Evolutionary conservation across 1,140 invertebrate genomes (phyloP), one percentile per base, ranked within the genome.

Genomic region (Sitophilus oryzae): DNA sequence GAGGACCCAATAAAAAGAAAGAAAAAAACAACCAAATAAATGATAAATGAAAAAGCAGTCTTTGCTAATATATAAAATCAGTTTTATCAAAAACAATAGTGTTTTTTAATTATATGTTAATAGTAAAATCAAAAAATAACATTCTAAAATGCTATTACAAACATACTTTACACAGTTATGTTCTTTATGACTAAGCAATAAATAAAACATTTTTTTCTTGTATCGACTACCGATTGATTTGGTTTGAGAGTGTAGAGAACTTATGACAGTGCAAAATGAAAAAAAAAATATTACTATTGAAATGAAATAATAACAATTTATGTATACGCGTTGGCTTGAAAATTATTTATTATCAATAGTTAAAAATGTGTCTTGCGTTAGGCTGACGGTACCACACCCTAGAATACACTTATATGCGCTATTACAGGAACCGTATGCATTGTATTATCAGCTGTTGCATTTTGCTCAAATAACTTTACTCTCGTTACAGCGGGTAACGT

Each of bases 31-130:
- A 43, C 18, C 23, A 41, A 41, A 47, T 42, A 56, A 56, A 56
- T 53, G 51, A 53, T 53, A 53, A 53, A 53, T 53, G 51, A 53
- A 53, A 53, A 53, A 44, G 42, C 51, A 53, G 51, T 40, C 51
- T 40, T 25, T 36, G 35, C 36, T n/a, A n/a, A n/a, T n/a, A n/a
- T n/a, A n/a, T n/a, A n/a, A n/a, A n/a, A n/a, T n/a, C n/a, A n/a
- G n/a, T n/a, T n/a, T n/a, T n/a, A n/a, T n/a, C n/a, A n/a, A n/a
- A n/a, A n/a, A n/a, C n/a, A n/a, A n/a, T n/a, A n/a, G n/a, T n/a
- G n/a, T n/a, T n/a, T n/a, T n/a, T n/a, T n/a, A n/a, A n/a, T n/a
- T n/a, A n/a, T n/a, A n/a, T n/a, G n/a, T n/a, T n/a, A n/a, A n/a
- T n/a, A n/a, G n/a, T n/a, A n/a, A n/a, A n/a, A n/a, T n/a, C n/a